phyloP scores from a whole-genome alignment of 2,113 vertebrate species.

The Bufo bufo region DNA sequence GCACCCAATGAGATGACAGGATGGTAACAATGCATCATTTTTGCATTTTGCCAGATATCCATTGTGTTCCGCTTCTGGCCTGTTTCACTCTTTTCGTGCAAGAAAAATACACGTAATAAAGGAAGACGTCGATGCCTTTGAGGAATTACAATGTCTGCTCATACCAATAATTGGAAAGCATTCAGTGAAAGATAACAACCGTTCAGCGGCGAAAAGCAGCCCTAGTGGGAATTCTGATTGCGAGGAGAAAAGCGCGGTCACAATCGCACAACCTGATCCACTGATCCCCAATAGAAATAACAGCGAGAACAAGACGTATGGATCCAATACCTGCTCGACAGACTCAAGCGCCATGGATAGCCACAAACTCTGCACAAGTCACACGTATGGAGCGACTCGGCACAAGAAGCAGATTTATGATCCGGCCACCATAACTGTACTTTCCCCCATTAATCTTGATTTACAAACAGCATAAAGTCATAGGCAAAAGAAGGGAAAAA shows the following conservation, averaged over 20 bases:
- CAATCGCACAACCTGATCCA: not conserved
- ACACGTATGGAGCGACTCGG: slow-evolving; percentile 23
- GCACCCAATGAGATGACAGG: not conserved
- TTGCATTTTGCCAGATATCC: too few relatives aligned
- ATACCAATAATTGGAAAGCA: slow-evolving; percentile 39
- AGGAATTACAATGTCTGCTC: slow-evolving; percentile 30
- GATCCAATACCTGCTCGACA: not conserved
- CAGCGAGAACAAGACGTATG: not conserved
- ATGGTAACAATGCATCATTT: not conserved
- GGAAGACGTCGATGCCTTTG: slow-evolving; percentile 1
- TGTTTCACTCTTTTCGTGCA: not conserved
- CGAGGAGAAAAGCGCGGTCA: not conserved
- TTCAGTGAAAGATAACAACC: slow-evolving; percentile 42
- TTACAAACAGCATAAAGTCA: slow-evolving; percentile 65
- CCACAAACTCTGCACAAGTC: not conserved
- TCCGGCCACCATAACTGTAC: slow-evolving; percentile 63
- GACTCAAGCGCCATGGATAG: not conserved
- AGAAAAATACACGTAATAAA: slow-evolving; percentile 35
- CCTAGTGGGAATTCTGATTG: not conserved
- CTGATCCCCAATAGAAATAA: not conserved
- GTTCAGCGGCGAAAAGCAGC: not conserved
- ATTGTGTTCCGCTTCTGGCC: not conserved
- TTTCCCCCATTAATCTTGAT: slow-evolving; percentile 71
- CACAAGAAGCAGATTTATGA: slow-evolving; percentile 68
- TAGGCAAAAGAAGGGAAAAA: slow-evolving; percentile 17